Conservation (phyloP, 2,888 invertebrate genomes). For the Sarcophaga subvicina region DNA sequence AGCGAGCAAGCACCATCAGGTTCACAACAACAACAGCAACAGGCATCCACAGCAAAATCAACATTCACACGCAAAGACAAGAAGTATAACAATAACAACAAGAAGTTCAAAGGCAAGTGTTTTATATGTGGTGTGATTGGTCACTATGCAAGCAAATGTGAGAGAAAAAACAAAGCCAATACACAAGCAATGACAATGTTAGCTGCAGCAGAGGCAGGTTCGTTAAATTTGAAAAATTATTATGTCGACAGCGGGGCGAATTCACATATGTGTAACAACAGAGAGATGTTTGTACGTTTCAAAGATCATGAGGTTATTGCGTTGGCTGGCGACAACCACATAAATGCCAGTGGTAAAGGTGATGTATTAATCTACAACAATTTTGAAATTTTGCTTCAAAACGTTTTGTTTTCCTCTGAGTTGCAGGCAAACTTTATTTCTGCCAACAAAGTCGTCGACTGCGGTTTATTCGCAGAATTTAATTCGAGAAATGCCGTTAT, state of each 20-base stretch:
- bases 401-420: slow-evolving; percentile 59
- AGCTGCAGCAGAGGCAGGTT: slow-evolving; percentile 40
- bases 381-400: slow-evolving; percentile 51
- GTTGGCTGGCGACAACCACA: slow-evolving; percentile 18
- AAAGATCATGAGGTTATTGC: slow-evolving; percentile 56
- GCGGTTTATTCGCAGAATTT: slow-evolving; percentile 53
- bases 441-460: slow-evolving; percentile 64
- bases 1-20: slow-evolving; percentile 1
- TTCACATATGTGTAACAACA: slow-evolving; percentile 59
- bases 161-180: slow-evolving; percentile 12
- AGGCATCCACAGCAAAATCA: slow-evolving; percentile 12
- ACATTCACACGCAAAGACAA: slow-evolving; percentile 13
- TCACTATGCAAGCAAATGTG: slow-evolving; percentile 35
- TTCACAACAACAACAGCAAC: slow-evolving; percentile 37
- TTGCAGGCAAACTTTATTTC: slow-evolving; percentile 59
- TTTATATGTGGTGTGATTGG: slow-evolving; percentile 2
- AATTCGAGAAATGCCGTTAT: slow-evolving; percentile 40
- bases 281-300: slow-evolving; percentile 50
- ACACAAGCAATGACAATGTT: slow-evolving; percentile 56
- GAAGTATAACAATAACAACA: background rate
- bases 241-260: slow-evolving; percentile 64
- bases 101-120: slow-evolving; percentile 22
- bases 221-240: slow-evolving; percentile 40
- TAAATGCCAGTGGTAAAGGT: slow-evolving; percentile 57
- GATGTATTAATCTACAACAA: slow-evolving; percentile 56